Evolutionary conservation across 2,888 invertebrate genomes (phyloP).

Genomic region (Rhagonycha fulva): DNA sequence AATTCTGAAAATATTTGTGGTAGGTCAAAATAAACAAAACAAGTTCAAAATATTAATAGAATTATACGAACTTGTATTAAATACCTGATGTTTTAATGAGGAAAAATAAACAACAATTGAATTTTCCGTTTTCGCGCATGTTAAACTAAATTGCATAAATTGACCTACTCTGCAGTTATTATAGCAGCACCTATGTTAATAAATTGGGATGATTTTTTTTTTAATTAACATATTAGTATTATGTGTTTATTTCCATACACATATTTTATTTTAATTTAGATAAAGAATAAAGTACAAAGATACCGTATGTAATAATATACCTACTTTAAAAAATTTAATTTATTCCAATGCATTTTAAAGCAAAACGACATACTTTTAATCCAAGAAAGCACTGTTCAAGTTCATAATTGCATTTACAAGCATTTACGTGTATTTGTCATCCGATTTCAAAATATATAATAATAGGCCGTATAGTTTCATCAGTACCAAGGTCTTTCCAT

Average conservation of each 20-base stretch:
- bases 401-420: too few species aligned
- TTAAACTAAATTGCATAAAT: slow-evolving; percentile 12
- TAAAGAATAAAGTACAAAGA: too few species aligned
- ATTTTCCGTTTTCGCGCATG: slow-evolving; percentile 1
- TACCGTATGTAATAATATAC: too few species aligned
- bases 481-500: too few species aligned
- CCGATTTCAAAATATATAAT: too few species aligned
- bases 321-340: too few species aligned
- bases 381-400: too few species aligned
- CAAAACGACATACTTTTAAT: too few species aligned
- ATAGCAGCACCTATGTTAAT: neutral
- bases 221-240: neutral
- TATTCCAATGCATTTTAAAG: too few species aligned
- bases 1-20: neutral
- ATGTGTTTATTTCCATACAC: neutral
- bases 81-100: neutral
- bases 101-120: neutral
- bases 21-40: neutral
- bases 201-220: neutral
- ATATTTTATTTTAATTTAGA: too few species aligned
- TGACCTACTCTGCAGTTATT: slow-evolving; percentile 2
- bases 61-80: neutral
- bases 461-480: too few species aligned
- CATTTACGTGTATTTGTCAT: too few species aligned
- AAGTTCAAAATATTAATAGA: neutral